Percentiles rank a stretch among this genome's conserved stretches.
Conservation (phyloP, 2,888 invertebrate genomes). For the Hipparchia sbordonii region DNA sequence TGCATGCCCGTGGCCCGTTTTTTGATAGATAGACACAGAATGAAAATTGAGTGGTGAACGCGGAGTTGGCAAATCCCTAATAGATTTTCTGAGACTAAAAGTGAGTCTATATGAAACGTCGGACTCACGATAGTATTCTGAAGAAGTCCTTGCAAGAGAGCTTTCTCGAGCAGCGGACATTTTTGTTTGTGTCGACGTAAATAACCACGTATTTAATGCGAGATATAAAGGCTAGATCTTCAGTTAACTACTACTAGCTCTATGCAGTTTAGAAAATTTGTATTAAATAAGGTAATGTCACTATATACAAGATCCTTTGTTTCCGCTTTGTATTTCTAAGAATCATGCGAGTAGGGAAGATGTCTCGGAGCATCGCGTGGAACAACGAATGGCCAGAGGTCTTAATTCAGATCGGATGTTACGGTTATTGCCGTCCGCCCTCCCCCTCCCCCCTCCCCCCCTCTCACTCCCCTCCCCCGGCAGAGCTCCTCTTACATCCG, state of each 20-base stretch:
- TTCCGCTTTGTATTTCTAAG: background rate
- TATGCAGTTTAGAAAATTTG: background rate
- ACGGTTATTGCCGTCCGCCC: constrained; percentile 22
- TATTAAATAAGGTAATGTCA: background rate
- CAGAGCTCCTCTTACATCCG: constrained; percentile 13
- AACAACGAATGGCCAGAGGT: constrained; percentile 27
- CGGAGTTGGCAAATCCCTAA: too few relatives aligned
- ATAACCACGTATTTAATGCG: too few relatives aligned
- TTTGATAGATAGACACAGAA: too few relatives aligned
- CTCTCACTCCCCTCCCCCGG: background rate
- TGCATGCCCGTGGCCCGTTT: too few relatives aligned
- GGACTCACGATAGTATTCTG: too few relatives aligned
- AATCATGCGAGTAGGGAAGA: background rate
- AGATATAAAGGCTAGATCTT: too few relatives aligned
- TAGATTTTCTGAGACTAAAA: too few relatives aligned
- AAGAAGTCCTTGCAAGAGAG: too few relatives aligned
- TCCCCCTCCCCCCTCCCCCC: background rate
- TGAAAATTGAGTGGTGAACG: too few relatives aligned
- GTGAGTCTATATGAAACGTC: too few relatives aligned
- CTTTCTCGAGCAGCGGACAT: too few relatives aligned
- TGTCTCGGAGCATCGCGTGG: constrained; percentile 2
- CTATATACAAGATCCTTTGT: background rate
- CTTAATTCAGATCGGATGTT: constrained; percentile 33
- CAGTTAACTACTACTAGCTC: background rate
- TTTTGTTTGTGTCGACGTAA: too few relatives aligned